phyloP scores from a whole-genome alignment of 2,113 vertebrate species.

The Megalops atlanticus region DNA sequence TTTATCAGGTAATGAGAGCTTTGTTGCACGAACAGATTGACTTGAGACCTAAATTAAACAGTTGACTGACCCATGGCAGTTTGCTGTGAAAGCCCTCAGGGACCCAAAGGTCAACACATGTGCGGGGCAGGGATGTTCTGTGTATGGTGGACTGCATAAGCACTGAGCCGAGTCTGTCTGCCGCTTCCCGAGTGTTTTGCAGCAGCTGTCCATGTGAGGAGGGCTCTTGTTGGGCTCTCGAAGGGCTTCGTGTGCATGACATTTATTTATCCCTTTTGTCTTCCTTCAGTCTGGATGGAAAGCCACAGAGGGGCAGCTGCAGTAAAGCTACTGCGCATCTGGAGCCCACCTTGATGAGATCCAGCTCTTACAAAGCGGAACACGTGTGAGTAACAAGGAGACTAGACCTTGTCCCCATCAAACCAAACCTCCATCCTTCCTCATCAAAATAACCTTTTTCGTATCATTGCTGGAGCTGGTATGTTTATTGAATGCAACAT shows the following conservation, averaged over 20 bases:
- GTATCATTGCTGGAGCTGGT: background rate
- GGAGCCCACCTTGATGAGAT: background rate
- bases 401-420: background rate
- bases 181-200: background rate
- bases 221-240: background rate
- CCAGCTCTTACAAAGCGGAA: background rate
- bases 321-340: background rate
- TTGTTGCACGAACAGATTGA: slow-evolving; percentile 54
- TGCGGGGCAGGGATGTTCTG: slow-evolving; percentile 18
- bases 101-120: slow-evolving; percentile 43
- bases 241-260: too few relatives aligned
- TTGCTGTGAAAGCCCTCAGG: slow-evolving; percentile 25
- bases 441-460: background rate
- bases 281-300: background rate
- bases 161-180: background rate
- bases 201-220: background rate
- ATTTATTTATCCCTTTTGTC: background rate
- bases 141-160: background rate
- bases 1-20: slow-evolving; percentile 63
- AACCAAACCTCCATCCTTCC: background rate
- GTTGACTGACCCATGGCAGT: slow-evolving; percentile 44
- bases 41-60: slow-evolving; percentile 51
- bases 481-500: background rate
- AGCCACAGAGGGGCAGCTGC: background rate
- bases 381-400: background rate